Conservation (phyloP, 2,113 vertebrate genomes). For the Tachuris rubrigastra region DNA sequence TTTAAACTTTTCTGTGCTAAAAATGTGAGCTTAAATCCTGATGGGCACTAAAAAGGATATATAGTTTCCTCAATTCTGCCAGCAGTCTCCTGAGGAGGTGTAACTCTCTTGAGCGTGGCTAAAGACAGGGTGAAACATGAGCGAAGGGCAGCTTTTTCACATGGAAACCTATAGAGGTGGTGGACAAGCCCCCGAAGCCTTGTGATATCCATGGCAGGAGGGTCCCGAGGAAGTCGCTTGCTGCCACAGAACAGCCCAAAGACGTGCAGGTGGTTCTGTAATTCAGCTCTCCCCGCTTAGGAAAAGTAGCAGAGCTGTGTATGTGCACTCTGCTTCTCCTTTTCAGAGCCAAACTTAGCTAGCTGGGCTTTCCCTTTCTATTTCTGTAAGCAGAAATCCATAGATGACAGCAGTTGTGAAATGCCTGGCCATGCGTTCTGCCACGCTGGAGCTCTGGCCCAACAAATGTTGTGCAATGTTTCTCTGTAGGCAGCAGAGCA, state of each 20-base stretch:
- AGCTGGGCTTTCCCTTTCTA: background rate
- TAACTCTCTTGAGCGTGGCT: conserved; percentile 33
- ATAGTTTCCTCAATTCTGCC: background rate
- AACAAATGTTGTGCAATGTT: background rate
- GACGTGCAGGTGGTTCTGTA: accelerated
- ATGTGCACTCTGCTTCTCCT: background rate
- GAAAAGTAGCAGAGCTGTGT: background rate
- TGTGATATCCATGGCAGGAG: background rate
- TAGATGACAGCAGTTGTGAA: background rate
- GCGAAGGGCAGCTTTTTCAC: conserved; percentile 62
- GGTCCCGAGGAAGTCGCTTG: accelerated
- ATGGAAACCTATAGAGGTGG: conserved; percentile 65
- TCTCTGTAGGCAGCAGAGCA: background rate
- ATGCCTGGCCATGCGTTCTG: accelerated
- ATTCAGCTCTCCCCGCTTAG: background rate
- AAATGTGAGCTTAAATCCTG: background rate
- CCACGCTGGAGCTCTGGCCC: background rate
- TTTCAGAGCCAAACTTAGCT: background rate
- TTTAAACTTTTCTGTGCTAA: background rate
- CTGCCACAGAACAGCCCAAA: background rate
- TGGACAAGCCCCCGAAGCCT: background rate
- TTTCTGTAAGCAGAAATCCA: background rate
- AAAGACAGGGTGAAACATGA: conserved; percentile 25
- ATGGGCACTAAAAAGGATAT: background rate
- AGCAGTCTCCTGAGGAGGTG: background rate